Base-by-base conservation (phyloP, 2,888 invertebrate genomes). In the Diabrotica balteata region DNA sequence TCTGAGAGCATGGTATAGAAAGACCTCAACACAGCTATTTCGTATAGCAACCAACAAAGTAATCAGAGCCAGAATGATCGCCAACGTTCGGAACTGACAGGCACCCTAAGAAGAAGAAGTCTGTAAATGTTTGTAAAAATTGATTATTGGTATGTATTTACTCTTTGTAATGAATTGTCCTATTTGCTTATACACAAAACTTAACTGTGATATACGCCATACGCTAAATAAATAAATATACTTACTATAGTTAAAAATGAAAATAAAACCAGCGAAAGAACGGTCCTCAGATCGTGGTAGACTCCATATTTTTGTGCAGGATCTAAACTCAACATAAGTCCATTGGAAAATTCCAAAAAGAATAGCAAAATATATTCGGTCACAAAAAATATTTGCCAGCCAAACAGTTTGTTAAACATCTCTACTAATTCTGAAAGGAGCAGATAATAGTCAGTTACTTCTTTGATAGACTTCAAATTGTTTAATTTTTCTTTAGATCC, bases 381-480 rank as follows among this genome's bases (percentile, higher is more conserved):
- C 46, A 69, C 50, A 44, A 72, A 63, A 32, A 72, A 70, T n/a
- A 72, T 67, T 47, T 70, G 70, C 72, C 72, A 72, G 8, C 72
- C 72, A 55, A 72, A 70, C 7, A 72, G 43, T 52, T 63, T 70
- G 55, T 72, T 72, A 44, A 72, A 72, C 70, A 72, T 70, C 47
- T 72, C 69, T 11, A 72, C 72, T 51, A 72, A 47, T 32, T 72
- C 72, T 4, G 72, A 66, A 32, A 72, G 47, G 11, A 72, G 32
- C 9, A 72, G 54, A 47, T 72, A 72, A 58, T 68, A 69, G 46
- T 70, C 69, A 7, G 69, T 70, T 4, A 72, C 72, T 53, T 70
- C 70, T 43, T 69, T 71, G 45, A 71, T 72, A 44, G 66, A 69
- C 53, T 69, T 66, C 9, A 72, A 50, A 44, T 72, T 72, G 43